phyloP scores from a whole-genome alignment of 2,888 invertebrate genomes.

The Pantelozetes paolii region DNA sequence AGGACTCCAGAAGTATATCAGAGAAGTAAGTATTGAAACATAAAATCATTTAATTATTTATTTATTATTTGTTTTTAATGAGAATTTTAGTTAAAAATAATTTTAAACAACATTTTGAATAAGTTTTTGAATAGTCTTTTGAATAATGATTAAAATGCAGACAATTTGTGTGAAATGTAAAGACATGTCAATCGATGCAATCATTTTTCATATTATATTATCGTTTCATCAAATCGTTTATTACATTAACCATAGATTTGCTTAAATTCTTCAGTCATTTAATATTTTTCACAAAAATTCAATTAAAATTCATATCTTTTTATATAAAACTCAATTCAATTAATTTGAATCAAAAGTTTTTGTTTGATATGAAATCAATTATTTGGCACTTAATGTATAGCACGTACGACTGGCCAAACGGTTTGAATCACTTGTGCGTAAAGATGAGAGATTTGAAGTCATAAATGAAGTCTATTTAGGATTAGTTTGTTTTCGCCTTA shows the following conservation, averaged over 20 bases:
- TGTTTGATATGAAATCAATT: conserved; percentile 4
- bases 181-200: not conserved
- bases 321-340: too few species aligned
- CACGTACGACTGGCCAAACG: conserved; percentile 84
- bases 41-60: conserved; percentile 13
- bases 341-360: not conserved
- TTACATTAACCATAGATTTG: too few species aligned
- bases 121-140: too few species aligned
- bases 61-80: conserved; percentile 6
- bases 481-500: conserved; percentile 82
- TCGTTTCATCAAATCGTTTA: too few species aligned
- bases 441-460: conserved; percentile 81
- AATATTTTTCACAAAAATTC: not conserved
- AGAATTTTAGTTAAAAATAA: not conserved
- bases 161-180: not conserved
- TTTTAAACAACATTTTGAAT: not conserved
- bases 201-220: conserved; percentile 1
- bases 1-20: conserved; percentile 85
- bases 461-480: conserved; percentile 82
- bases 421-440: conserved; percentile 73
- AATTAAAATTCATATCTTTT: conserved; percentile 2
- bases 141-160: not conserved
- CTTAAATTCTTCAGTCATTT: too few species aligned
- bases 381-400: conserved; percentile 47
- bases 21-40: conserved; percentile 58